A percentile compares a stretch with the other conserved stretches of the same genome.
Conservation (phyloP, 2,888 invertebrate genomes). For the Torymus auratus region DNA sequence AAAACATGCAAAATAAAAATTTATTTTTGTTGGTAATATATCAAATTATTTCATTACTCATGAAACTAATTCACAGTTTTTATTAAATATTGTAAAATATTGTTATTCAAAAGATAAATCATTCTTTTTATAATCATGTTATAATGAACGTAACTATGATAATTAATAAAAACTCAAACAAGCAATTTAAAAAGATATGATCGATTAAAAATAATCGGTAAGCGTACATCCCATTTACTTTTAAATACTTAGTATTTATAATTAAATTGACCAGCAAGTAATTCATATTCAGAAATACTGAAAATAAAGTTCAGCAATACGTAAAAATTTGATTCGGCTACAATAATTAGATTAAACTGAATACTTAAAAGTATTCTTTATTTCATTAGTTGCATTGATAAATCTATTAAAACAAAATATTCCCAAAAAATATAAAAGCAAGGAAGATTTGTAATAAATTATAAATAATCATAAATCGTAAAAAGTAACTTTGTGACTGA, state of each 20-base stretch:
- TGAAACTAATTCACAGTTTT: too few species aligned
- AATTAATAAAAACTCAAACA: too few species aligned
- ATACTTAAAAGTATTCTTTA: too few species aligned
- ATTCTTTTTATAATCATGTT: too few species aligned
- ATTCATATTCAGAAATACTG: neutral
- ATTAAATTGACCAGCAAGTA: neutral
- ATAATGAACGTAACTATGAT: too few species aligned
- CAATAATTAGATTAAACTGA: too few species aligned
- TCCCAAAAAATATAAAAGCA: constrained; percentile 28
- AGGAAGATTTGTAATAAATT: constrained; percentile 29
- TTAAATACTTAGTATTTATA: constrained; percentile 47
- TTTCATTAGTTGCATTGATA: too few species aligned
- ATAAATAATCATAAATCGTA: neutral
- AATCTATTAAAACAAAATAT: too few species aligned
- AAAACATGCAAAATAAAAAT: constrained; percentile 17
- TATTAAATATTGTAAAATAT: too few species aligned
- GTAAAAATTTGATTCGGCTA: neutral
- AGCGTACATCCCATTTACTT: neutral
- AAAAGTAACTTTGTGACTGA: neutral
- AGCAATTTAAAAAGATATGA: neutral
- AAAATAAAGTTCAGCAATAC: neutral
- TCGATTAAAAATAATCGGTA: constrained; percentile 13
- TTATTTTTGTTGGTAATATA: neutral
- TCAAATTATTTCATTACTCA: neutral
- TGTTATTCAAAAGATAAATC: too few species aligned